These are phyloP conservation scores for Xenus cinereus DNA, from an alignment of 2,113 vertebrate genomes.

Conservation along the genomic window DNA sequence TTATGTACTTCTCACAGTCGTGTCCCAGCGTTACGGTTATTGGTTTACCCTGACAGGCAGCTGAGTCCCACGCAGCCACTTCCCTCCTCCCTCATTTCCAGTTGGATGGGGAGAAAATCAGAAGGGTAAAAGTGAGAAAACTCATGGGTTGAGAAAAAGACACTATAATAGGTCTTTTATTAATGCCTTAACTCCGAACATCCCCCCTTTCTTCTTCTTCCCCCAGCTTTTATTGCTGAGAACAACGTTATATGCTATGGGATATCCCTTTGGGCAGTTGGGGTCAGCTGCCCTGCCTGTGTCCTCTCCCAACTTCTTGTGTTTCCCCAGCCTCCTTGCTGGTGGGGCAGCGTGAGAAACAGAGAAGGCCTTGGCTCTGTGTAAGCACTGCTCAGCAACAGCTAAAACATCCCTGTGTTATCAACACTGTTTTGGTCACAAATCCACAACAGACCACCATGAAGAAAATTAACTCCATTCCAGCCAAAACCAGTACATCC, in stretches of 20 bases:
- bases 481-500: neutral
- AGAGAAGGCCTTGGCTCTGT: neutral
- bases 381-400: neutral
- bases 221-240: neutral
- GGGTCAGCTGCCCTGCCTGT: neutral
- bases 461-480: neutral
- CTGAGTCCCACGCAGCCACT: neutral
- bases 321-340: accelerated
- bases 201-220: neutral
- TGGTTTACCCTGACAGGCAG: neutral
- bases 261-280: neutral
- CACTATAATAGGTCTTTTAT: neutral
- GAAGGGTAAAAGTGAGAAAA: neutral
- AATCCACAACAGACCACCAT: neutral
- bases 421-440: neutral
- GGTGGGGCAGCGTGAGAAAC: neutral
- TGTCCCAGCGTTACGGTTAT: neutral
- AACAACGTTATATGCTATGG: accelerated
- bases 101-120: neutral
- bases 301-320: neutral
- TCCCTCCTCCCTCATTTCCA: neutral
- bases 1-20: neutral
- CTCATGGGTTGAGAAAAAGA: neutral
- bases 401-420: neutral
- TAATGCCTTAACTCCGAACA: neutral